Conservation (phyloP, 2,797 vertebrate genomes). For the Typhlichthys subterraneus region DNA sequence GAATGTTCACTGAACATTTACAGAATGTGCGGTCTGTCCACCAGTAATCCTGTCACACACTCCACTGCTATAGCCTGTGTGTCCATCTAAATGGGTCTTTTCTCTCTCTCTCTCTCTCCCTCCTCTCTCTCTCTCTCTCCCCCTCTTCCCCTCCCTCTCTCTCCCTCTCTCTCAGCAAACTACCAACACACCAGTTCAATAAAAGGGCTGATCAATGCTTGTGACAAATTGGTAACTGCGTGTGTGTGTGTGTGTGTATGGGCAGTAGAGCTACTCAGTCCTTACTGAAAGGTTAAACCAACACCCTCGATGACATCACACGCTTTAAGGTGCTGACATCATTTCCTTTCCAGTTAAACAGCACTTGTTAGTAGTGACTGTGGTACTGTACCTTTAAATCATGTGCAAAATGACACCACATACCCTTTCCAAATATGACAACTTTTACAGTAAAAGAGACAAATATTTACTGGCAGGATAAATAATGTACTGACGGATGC, state of each 20-base stretch:
- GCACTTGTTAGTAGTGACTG: not conserved
- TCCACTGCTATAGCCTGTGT: conserved; percentile 57
- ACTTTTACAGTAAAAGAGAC: no score
- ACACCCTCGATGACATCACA: conserved; percentile 25
- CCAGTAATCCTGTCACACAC: conserved; percentile 70
- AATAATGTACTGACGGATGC: no score
- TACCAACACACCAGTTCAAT: conserved; percentile 47
- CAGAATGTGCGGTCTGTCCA: conserved; percentile 52
- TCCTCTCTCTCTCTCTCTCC: not conserved
- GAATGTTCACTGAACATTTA: conserved; percentile 77
- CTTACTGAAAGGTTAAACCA: conserved; percentile 40
- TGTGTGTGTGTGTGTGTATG: conserved; percentile 14
- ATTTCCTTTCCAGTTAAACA: conserved; percentile 27
- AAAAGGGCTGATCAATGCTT: conserved; percentile 43
- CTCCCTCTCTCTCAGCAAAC: not conserved
- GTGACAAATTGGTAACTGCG: conserved; percentile 16
- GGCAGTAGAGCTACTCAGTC: conserved; percentile 23
- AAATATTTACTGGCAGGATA: no score
- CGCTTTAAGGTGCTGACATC: conserved; percentile 13
- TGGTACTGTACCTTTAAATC: conserved; percentile 4
- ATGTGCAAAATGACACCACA: not conserved
- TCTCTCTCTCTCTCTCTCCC: conserved; percentile 4
- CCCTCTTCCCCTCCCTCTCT: not conserved
- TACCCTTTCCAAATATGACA: not conserved
- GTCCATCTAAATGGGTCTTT: conserved; percentile 36